Percentiles rank a stretch among this genome's conserved stretches.
Conservation (phyloP, 1,140 invertebrate genomes). For the Proctacanthus coquilletti region DNA sequence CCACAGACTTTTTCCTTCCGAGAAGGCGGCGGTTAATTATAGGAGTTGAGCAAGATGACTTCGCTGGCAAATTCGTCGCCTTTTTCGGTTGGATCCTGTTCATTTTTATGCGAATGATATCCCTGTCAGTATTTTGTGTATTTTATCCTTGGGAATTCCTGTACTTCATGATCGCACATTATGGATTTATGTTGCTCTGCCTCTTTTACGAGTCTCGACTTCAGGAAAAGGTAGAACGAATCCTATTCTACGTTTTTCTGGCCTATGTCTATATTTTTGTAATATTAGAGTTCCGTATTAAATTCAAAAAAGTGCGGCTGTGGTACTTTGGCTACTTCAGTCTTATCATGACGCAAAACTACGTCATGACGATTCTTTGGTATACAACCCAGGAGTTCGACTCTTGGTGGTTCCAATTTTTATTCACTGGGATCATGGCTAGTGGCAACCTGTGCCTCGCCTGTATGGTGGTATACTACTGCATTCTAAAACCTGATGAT, state of each 20-base stretch:
- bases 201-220: conserved; percentile 40
- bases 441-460: conserved; percentile 32
- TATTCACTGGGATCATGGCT: conserved; percentile 35
- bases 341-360: conserved; percentile 46
- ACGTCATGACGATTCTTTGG: conserved; percentile 46
- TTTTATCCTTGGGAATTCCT: conserved; percentile 44
- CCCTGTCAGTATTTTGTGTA: conserved; percentile 50
- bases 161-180: conserved; percentile 39
- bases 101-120: conserved; percentile 45
- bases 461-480: conserved; percentile 37
- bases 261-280: conserved; percentile 55
- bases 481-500: conserved; percentile 36
- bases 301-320: conserved; percentile 48
- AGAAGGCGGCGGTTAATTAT: conserved; percentile 28
- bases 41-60: conserved; percentile 51
- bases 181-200: conserved; percentile 39
- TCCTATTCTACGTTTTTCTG: conserved; percentile 42
- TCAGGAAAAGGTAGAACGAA: conserved; percentile 33
- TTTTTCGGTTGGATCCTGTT: conserved; percentile 58
- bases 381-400: conserved; percentile 39
- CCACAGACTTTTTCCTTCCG: conserved; percentile 27
- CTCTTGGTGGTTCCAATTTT: conserved; percentile 41
- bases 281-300: conserved; percentile 57
- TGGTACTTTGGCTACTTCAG: conserved; percentile 48
- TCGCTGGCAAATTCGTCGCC: conserved; percentile 42